phyloP scores from a whole-genome alignment of 2,113 vertebrate species.

The Mungos mungo region DNA sequence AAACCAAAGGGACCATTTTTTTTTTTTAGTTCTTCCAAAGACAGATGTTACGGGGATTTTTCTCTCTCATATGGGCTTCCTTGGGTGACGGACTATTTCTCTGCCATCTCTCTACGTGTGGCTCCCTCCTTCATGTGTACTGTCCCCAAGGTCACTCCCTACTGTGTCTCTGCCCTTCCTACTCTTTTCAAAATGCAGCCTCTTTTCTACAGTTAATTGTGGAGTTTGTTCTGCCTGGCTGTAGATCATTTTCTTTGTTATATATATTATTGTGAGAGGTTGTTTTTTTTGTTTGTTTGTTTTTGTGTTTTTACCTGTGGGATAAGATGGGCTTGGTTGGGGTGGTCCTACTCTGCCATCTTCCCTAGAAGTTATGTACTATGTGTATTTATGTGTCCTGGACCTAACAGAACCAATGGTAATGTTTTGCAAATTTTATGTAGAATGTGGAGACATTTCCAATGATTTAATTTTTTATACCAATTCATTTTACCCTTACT shows the following conservation, averaged over 20 bases:
- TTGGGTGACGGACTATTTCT: background rate
- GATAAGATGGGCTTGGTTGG: background rate
- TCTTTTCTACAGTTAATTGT: background rate
- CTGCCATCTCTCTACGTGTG: background rate
- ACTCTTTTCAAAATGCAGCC: background rate
- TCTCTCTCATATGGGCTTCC: background rate
- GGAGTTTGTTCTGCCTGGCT: background rate
- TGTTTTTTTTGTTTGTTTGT: too few relatives aligned
- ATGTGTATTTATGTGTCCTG: background rate
- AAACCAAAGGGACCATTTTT: too few relatives aligned
- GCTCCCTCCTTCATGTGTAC: background rate
- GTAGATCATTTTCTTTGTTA: background rate
- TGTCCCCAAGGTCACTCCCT: background rate
- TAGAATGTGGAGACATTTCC: background rate
- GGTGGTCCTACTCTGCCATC: background rate
- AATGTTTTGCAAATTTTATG: background rate
- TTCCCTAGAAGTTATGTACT: background rate
- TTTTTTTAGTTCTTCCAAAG: background rate
- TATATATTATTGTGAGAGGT: background rate
- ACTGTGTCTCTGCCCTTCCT: background rate
- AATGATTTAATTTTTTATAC: background rate
- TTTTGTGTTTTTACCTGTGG: background rate
- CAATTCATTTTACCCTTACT: background rate
- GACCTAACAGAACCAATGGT: background rate
- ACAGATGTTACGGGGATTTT: background rate